A percentile compares a stretch with the other conserved stretches of the same genome.
Evolutionary conservation across 2,113 vertebrate species (phyloP).

Genomic region (Neotragus moschatus): DNA sequence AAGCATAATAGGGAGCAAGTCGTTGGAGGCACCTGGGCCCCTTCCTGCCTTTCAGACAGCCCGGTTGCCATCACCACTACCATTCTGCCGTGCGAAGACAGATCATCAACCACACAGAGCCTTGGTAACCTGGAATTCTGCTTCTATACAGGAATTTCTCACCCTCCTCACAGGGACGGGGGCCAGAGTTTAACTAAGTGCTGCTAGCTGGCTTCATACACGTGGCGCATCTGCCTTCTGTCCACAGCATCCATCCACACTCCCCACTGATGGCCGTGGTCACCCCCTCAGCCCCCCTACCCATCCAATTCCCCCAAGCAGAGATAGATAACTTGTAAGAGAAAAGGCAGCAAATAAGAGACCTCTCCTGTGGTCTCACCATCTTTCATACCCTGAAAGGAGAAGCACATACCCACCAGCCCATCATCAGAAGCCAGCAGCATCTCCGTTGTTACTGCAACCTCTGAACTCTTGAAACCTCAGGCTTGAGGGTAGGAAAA

Average conservation of each 20-base stretch:
- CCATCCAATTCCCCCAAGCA: not conserved
- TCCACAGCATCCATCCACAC: not conserved
- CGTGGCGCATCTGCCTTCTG: not conserved
- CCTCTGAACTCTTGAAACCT: not conserved
- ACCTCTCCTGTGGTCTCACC: not conserved
- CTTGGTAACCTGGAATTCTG: not conserved
- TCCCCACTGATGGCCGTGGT: rapidly evolving
- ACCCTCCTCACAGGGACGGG: not conserved
- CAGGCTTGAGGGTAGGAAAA: not conserved
- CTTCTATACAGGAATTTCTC: not conserved
- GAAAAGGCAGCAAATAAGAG: not conserved
- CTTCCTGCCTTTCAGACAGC: not conserved
- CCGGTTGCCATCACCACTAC: too few species aligned
- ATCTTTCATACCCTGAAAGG: not conserved
- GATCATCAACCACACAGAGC: not conserved
- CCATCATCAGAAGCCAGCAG: not conserved
- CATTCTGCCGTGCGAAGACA: not conserved
- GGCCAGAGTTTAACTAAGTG: not conserved
- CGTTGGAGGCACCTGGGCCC: not conserved
- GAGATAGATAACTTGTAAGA: not conserved
- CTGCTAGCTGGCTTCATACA: not conserved
- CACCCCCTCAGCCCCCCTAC: not conserved
- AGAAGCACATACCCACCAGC: rapidly evolving
- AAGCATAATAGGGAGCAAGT: not conserved
- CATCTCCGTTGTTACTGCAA: not conserved